A percentile compares a stretch with the other conserved stretches of the same genome.
Evolutionary conservation across 2,888 invertebrate species (phyloP).

Genomic region (Loripinus fragilis): DNA sequence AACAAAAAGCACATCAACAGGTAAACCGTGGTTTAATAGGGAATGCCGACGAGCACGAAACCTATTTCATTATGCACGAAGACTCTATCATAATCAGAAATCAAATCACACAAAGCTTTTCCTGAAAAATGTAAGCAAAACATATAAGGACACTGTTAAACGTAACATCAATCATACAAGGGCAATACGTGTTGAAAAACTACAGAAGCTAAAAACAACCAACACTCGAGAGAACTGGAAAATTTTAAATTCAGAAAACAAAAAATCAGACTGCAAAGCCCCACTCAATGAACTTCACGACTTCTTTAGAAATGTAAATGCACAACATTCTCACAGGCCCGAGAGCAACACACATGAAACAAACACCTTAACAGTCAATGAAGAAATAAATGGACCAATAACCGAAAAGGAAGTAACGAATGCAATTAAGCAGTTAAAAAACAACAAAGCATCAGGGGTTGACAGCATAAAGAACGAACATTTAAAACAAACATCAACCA

Average conservation of each 20-base stretch:
- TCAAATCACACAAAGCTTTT: neutral
- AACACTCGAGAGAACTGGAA: neutral
- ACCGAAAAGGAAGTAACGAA: neutral
- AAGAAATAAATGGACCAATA: neutral
- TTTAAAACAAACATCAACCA: neutral
- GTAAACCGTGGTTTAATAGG: neutral
- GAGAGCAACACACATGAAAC: neutral
- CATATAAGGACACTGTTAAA: neutral
- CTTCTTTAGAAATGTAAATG: neutral
- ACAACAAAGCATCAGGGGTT: neutral
- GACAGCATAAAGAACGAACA: neutral
- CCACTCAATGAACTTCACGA: neutral
- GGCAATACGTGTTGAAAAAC: neutral
- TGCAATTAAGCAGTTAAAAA: neutral
- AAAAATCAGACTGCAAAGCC: neutral
- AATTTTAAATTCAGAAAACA: neutral
- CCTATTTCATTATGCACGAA: neutral
- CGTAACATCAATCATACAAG: neutral
- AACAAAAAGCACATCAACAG: neutral
- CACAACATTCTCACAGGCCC: neutral
- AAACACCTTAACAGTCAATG: neutral
- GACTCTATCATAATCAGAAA: neutral
- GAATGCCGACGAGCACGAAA: neutral
- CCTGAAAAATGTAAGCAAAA: neutral
- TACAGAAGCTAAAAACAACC: neutral